These are phyloP conservation scores for Colostygia pectinataria DNA, from an alignment of 2,888 invertebrate species.

Conservation along the genomic window DNA sequence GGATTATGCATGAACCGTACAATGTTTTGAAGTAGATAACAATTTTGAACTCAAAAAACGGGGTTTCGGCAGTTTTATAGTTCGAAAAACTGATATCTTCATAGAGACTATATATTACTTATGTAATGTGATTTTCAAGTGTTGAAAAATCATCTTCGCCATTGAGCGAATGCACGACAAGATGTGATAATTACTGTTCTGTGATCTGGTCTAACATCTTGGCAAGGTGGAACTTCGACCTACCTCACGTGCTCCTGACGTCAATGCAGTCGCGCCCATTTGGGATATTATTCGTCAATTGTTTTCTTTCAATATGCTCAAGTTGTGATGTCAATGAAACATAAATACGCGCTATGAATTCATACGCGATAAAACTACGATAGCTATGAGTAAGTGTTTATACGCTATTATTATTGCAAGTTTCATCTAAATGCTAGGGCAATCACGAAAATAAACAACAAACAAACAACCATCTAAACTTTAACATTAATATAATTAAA, in stretches of 20 bases:
- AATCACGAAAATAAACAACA: too few species aligned
- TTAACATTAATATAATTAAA: too few species aligned
- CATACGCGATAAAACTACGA: too few species aligned
- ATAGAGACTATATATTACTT: too few species aligned
- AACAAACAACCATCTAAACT: too few species aligned
- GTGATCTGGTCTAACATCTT: constrained; percentile 33
- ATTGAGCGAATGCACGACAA: constrained; percentile 11
- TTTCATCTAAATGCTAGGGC: too few species aligned
- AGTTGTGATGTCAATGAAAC: neutral
- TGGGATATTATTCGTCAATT: neutral
- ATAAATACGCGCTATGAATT: too few species aligned
- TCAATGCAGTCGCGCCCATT: constrained; percentile 45
- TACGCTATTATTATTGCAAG: too few species aligned
- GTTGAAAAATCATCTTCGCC: constrained; percentile 14
- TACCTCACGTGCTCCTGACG: constrained; percentile 56
- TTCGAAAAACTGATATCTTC: too few species aligned
- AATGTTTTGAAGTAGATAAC: constrained; percentile 17
- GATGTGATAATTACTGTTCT: constrained; percentile 31
- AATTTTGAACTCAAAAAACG: neutral
- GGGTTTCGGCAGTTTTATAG: neutral
- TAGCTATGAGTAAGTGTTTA: too few species aligned
- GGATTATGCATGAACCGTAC: neutral
- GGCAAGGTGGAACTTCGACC: constrained; percentile 56
- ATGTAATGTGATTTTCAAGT: too few species aligned
- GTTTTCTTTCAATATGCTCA: neutral